Evolutionary conservation across 2,888 invertebrate species (phyloP).

Genomic region (Phragmatobia fuliginosa): DNA sequence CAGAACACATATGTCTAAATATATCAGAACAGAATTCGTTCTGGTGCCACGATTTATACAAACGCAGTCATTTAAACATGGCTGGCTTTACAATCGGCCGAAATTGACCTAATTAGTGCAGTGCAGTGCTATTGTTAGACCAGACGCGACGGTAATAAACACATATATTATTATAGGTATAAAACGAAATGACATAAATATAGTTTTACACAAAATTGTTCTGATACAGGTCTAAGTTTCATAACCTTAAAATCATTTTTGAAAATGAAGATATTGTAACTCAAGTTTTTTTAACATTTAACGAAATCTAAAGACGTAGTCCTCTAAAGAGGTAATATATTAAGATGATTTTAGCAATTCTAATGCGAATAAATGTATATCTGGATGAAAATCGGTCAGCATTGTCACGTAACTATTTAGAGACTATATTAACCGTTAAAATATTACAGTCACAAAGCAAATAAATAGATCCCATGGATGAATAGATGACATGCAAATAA

Average conservation of each 20-base stretch:
- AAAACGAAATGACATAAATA: background rate
- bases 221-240: background rate
- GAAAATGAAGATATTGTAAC: no score
- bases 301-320: background rate
- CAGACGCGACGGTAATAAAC: conserved; percentile 11
- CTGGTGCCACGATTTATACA: conserved; percentile 7
- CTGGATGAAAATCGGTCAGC: background rate
- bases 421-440: background rate
- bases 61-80: conserved; percentile 29
- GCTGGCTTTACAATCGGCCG: conserved; percentile 28
- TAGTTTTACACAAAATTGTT: background rate
- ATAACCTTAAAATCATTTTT: no score
- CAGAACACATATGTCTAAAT: conserved; percentile 11
- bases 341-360: background rate
- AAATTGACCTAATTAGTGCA: conserved; percentile 47
- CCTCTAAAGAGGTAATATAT: background rate
- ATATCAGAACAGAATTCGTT: conserved; percentile 13
- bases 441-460: background rate
- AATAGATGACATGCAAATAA: no score
- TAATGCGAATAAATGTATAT: background rate
- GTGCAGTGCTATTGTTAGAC: conserved; percentile 38
- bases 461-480: no score
- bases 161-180: conserved; percentile 6
- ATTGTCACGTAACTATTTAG: background rate
- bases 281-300: background rate